phyloP scores from a whole-genome alignment of 2,113 vertebrate species.

The Mastomys coucha region DNA sequence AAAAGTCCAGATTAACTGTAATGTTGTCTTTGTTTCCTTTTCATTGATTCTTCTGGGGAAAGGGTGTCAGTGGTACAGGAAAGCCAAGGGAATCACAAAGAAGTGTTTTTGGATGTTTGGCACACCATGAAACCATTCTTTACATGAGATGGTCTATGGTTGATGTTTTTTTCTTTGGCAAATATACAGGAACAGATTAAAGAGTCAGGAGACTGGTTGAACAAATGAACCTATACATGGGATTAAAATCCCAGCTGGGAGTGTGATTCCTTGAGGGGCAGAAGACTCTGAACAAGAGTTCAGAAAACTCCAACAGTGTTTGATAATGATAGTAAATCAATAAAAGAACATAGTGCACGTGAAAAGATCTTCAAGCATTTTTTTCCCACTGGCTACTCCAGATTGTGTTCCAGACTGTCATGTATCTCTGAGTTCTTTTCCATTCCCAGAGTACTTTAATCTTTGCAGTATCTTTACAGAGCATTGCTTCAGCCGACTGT shows the following conservation, averaged over 20 bases:
- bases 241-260: background rate
- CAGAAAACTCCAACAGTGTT: background rate
- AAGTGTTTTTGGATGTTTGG: background rate
- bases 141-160: background rate
- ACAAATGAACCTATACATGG: background rate
- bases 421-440: background rate
- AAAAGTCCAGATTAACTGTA: background rate
- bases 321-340: background rate
- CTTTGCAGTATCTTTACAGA: background rate
- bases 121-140: background rate
- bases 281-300: background rate
- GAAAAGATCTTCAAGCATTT: background rate
- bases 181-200: background rate
- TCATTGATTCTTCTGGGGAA: background rate
- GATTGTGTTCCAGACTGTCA: background rate
- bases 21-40: background rate
- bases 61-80: background rate
- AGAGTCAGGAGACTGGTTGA: background rate
- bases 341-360: too few species aligned
- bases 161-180: background rate
- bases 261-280: background rate
- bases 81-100: background rate
- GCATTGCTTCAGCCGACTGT: conserved; percentile 38
- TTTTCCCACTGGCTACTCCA: background rate
- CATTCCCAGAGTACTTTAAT: background rate